Base-by-base conservation (phyloP, 2,888 invertebrate genomes). In the Linnaemya vulpina region DNA sequence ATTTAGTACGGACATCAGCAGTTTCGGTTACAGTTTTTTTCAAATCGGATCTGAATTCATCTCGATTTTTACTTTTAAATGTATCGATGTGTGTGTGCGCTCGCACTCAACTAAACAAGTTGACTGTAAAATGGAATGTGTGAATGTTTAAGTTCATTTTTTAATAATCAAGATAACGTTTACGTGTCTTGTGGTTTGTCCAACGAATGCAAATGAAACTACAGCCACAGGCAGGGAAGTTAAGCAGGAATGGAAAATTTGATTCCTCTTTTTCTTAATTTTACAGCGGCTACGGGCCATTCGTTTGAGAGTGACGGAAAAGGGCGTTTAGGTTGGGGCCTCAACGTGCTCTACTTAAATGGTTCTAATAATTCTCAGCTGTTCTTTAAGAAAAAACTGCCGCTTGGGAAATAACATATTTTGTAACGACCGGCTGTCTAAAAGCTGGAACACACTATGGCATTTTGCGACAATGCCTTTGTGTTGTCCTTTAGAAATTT, bases 1-100 rank as follows among this genome's bases (percentile, higher is more conserved):
- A 43, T 58, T 67, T 68, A 58, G 43, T 60, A 71, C 17, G 11
- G 22, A 1, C 22, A 67, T 77, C 49, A 60, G 62, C 51, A 68
- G 60, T 60, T 60, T 40, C n/a, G 73, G 15, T 73, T 80, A 51
- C 49, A 58, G 49, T 43, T 62, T n/a, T n/a, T n/a, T 51, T 53
- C 30, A 62, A 81, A 43, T 60, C 60, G 43, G 40, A 53, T 68
- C 60, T 60, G 60, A 78, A 53, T 78, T 43, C 62, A 71, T 71
- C 51, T 51, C 17, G 62, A 77, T 68, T n/a, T 38, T 17, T 8
- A 62, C 20, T 70, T 62, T 58, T 60, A 49, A 53, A 70, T 70
- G 55, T 62, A 22, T 51, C n/a, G 20, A 60, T 38, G 62, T 51
- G 38, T 53, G 9, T 60, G 17, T 43, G 74, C 49, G 17, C n/a